Evolutionary conservation across 1,140 invertebrate genomes (phyloP).

Genomic region (Augochlora pura): DNA sequence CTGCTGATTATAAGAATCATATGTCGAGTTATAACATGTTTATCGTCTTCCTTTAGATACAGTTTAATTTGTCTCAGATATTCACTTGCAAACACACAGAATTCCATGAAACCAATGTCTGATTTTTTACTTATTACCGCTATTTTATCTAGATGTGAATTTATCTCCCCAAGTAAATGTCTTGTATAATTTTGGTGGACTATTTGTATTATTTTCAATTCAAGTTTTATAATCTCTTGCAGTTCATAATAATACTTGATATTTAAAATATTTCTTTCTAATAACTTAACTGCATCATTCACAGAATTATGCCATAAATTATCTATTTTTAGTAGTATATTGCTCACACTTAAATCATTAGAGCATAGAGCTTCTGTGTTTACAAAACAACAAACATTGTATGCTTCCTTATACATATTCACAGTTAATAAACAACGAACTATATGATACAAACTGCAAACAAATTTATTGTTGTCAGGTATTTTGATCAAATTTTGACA

Average conservation of each 20-base stretch:
- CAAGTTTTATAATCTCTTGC: slow-evolving; percentile 31
- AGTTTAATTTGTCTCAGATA: neutral
- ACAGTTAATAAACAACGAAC: slow-evolving; percentile 55
- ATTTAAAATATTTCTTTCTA: slow-evolving; percentile 17
- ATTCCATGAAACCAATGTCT: slow-evolving; percentile 17
- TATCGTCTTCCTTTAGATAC: slow-evolving; percentile 8
- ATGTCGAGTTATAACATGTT: slow-evolving; percentile 19
- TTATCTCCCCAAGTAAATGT: slow-evolving; percentile 35
- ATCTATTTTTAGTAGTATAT: slow-evolving; percentile 46
- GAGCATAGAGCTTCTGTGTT: slow-evolving; percentile 35
- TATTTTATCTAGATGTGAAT: slow-evolving; percentile 34
- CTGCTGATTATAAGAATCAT: slow-evolving; percentile 43
- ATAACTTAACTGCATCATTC: slow-evolving; percentile 19
- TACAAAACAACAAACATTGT: slow-evolving; percentile 53
- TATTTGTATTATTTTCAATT: slow-evolving; percentile 42
- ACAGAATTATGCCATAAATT: slow-evolving; percentile 37
- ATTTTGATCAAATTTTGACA: slow-evolving; percentile 56
- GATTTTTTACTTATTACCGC: neutral
- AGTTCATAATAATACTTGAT: slow-evolving; percentile 22
- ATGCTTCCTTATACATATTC: slow-evolving; percentile 62
- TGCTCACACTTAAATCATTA: slow-evolving; percentile 5
- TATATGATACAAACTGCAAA: slow-evolving; percentile 65
- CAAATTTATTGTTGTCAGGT: slow-evolving; percentile 58
- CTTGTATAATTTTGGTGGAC: slow-evolving; percentile 29
- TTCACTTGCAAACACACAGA: slow-evolving; percentile 27